A percentile compares a stretch with the other conserved stretches of the same genome.
phyloP scores from a whole-genome alignment of 2,888 invertebrate species.

The Phyllotreta cruciferae region DNA sequence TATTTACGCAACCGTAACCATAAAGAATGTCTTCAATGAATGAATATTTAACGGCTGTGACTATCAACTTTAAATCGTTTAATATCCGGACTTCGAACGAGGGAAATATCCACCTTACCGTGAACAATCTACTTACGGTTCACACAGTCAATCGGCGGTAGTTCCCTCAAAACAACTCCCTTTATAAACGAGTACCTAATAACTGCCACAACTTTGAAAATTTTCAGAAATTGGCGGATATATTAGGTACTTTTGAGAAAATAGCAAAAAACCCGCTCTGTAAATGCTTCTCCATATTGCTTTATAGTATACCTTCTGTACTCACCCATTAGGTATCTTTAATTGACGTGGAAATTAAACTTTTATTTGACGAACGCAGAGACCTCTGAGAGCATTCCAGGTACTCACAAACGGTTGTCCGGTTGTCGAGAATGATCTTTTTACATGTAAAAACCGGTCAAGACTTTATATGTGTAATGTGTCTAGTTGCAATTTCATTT shows the following conservation, averaged over 20 bases:
- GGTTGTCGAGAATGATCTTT: constrained; percentile 28
- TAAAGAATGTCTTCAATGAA: constrained; percentile 25
- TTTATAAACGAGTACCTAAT: no score
- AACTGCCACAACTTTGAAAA: no score
- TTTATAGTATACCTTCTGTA: no score
- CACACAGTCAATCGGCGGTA: constrained; percentile 3
- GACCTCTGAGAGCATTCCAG: constrained; percentile 20
- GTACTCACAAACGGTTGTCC: constrained; percentile 13
- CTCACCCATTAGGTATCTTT: no score
- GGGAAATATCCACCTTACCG: constrained; percentile 25
- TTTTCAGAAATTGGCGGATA: no score
- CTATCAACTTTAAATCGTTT: constrained; percentile 22
- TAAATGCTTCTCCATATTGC: no score
- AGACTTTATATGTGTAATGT: constrained; percentile 29
- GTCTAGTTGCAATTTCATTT: constrained; percentile 23
- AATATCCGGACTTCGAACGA: constrained; percentile 24
- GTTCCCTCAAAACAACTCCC: no score
- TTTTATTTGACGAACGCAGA: constrained; percentile 14
- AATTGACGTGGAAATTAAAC: background rate
- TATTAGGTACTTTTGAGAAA: no score
- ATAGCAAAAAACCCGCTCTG: no score
- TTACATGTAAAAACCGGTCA: constrained; percentile 30
- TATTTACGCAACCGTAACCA: constrained; percentile 17
- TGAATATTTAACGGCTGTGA: constrained; percentile 30
- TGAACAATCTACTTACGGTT: constrained; percentile 23